Evolutionary conservation across 1,140 invertebrate genomes (phyloP).

Genomic region (Trissolcus basalis): DNA sequence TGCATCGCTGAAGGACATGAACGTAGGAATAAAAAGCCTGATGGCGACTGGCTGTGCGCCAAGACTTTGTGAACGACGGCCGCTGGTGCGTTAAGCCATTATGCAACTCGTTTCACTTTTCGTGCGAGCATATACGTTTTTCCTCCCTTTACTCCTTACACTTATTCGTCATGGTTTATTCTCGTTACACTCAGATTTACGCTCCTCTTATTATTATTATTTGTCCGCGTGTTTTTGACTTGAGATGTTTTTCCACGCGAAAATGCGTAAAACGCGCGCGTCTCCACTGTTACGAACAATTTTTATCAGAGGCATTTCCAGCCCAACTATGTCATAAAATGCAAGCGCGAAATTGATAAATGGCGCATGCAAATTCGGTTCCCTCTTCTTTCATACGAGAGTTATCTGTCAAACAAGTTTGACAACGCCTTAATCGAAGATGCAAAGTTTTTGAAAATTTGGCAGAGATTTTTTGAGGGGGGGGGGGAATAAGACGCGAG

Average conservation of each 20-base stretch:
- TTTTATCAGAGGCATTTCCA: too few species aligned
- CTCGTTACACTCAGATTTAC: constrained; percentile 35
- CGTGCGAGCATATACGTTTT: constrained; percentile 55
- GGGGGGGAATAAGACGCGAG: too few species aligned
- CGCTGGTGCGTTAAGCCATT: constrained; percentile 60
- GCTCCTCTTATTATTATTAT: constrained; percentile 23
- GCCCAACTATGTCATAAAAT: too few species aligned
- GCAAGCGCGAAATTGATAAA: too few species aligned
- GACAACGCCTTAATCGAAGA: too few species aligned
- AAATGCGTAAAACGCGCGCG: constrained; percentile 31
- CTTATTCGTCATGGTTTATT: constrained; percentile 53
- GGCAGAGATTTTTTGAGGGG: too few species aligned
- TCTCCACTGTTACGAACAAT: not conserved
- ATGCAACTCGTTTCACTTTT: constrained; percentile 61
- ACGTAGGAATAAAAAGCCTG: constrained; percentile 43
- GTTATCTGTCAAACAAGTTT: too few species aligned
- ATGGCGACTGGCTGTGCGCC: constrained; percentile 37
- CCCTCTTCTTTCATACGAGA: too few species aligned
- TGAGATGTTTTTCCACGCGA: constrained; percentile 5
- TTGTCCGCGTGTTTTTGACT: not conserved
- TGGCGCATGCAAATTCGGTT: too few species aligned
- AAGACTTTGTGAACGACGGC: constrained; percentile 52
- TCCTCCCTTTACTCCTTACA: constrained; percentile 25
- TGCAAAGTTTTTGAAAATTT: too few species aligned
- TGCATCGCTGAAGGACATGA: constrained; percentile 32